Base-by-base conservation (phyloP, 2,797 vertebrate species). In the Silurus aristotelis region DNA sequence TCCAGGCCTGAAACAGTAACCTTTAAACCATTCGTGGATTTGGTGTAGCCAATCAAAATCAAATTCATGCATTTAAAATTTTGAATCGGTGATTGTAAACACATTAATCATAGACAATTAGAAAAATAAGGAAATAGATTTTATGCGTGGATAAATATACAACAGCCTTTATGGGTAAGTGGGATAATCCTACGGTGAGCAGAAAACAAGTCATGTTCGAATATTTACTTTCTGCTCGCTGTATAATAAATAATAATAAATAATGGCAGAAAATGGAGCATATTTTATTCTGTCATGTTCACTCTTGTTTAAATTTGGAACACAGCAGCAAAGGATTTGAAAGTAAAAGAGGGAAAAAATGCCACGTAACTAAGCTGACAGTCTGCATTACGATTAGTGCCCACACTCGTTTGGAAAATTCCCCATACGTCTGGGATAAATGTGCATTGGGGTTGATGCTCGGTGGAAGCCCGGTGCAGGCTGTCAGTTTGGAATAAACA, bases 401-500 rank as follows among this genome's bases (percentile, higher is more conserved):
- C 78, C 82, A 68, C 80, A 66, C 64, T 82, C 10, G 20, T 70
- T 80, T 84, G 77, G 82, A 75, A 87, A 87, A 86, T 86, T 86
- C 87, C 82, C 77, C 60, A 80, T 79, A 85, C 43, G 63, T 84
- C 85, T 86, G 60, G 52, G 82, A 82, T 84, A 88, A 86, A 89
- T 67, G 86, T 73, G 86, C 80, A 73, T 80, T 82, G 5, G 7
- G 72, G 73, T 48, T 48, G 75, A 63, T 64, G 80, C 25, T 60
- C 58, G 68, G 61, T 66, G 76, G 79, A 77, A 87, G 70, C 79
- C 66, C n/a, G 60, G 67, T 9, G 76, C 82, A 83, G 66, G 14
- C 85, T 88, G 84, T 87, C 85, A 64, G 73, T 68, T 84, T 70
- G 71, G 80, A 86, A 87, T 87, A 87, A 84, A 87, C 78, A 82